These are phyloP conservation scores for Struthio camelus DNA, from an alignment of 2,113 vertebrate genomes.

Conservation along the genomic window DNA sequence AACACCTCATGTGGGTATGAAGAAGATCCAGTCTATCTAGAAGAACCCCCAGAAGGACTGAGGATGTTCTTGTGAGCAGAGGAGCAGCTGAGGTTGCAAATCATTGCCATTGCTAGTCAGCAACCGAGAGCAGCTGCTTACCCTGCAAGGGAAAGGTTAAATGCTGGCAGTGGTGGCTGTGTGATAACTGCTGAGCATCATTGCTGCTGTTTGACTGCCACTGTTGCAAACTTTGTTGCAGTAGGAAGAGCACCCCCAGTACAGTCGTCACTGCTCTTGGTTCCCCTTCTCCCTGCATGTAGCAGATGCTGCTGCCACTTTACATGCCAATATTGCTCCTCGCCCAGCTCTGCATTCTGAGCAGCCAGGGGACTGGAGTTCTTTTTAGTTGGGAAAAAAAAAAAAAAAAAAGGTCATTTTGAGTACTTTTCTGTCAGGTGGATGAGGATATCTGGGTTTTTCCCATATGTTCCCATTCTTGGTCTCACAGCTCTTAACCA, in stretches of 20 bases:
- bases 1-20: not conserved
- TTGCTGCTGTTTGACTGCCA: not conserved
- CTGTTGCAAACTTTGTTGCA: not conserved
- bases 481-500: not conserved
- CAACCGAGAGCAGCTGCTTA: not conserved
- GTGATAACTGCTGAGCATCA: not conserved
- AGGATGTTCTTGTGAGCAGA: not conserved
- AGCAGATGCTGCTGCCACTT: constrained; percentile 21
- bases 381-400: not conserved
- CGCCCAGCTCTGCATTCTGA: not conserved
- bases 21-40: not conserved
- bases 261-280: not conserved
- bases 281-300: not conserved
- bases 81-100: not conserved
- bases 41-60: not conserved
- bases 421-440: not conserved
- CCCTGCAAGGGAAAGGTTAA: not conserved
- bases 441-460: no score
- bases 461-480: no score
- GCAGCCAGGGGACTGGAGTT: not conserved
- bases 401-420: not conserved
- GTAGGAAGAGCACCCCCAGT: not conserved
- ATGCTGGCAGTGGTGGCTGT: not conserved
- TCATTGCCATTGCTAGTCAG: not conserved
- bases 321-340: not conserved